Conservation (phyloP, 2,888 invertebrate genomes). For the Melieria picta region DNA sequence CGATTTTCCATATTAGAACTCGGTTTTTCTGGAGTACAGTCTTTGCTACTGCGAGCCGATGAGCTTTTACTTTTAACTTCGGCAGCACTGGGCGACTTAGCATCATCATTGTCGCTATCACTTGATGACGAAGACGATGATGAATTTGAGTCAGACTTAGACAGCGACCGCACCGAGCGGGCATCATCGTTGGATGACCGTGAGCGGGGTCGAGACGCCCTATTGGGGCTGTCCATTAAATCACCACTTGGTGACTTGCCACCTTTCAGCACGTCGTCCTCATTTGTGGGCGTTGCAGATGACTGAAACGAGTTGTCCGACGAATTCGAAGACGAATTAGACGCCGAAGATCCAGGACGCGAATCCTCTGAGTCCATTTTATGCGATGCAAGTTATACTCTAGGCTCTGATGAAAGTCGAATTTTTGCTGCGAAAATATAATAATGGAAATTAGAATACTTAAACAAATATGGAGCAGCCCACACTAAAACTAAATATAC, state of each 20-base stretch:
- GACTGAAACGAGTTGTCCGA: conserved; percentile 65
- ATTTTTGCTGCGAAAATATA: not conserved
- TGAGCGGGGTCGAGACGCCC: conserved; percentile 56
- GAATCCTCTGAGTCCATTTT: conserved; percentile 63
- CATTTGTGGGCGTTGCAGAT: conserved; percentile 48
- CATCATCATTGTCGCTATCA: conserved; percentile 45
- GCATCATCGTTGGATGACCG: conserved; percentile 57
- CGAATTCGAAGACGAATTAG: conserved; percentile 67
- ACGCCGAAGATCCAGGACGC: conserved; percentile 58
- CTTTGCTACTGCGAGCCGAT: conserved; percentile 55
- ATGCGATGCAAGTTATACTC: not conserved
- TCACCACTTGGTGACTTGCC: conserved; percentile 14
- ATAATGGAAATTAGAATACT: too few relatives aligned
- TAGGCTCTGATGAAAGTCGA: not conserved
- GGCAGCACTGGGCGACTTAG: conserved; percentile 37
- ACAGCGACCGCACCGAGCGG: conserved; percentile 50
- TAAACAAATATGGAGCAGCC: too few relatives aligned
- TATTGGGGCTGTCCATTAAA: conserved; percentile 40
- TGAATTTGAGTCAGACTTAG: conserved; percentile 57
- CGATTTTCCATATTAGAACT: conserved; percentile 47
- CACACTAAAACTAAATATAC: too few relatives aligned
- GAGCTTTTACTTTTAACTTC: conserved; percentile 39
- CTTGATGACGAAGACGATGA: conserved; percentile 54
- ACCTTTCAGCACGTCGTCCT: conserved; percentile 11
- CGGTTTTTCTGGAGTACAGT: conserved; percentile 46